Conservation (phyloP, 2,888 invertebrate genomes). For the Folsomia manolachei region DNA sequence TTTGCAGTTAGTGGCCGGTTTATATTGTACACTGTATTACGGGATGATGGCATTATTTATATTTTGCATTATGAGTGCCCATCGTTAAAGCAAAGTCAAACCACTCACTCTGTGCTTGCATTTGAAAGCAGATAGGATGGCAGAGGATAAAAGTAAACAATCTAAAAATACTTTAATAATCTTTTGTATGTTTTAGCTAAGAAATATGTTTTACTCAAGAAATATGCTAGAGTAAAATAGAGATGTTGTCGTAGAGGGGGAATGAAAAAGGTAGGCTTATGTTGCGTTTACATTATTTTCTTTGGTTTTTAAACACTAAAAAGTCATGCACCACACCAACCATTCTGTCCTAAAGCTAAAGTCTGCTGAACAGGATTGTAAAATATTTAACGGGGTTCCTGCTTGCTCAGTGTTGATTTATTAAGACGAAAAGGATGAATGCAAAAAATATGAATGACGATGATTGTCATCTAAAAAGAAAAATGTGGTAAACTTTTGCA, state of each 20-base stretch:
- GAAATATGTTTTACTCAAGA: conserved; percentile 4
- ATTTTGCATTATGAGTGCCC: not conserved
- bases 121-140: no score
- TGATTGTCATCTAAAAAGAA: conserved; percentile 27
- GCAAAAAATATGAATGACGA: conserved; percentile 34
- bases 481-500: conserved; percentile 21
- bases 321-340: no score
- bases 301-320: no score
- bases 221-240: not conserved
- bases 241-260: not conserved
- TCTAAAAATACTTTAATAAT: conserved; percentile 1
- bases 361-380: conserved; percentile 1
- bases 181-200: not conserved
- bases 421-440: conserved; percentile 1
- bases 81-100: not conserved
- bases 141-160: not conserved
- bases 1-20: no score
- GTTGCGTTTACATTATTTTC: conserved; percentile 1
- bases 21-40: no score
- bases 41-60: not conserved
- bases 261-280: not conserved
- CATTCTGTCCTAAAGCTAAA: no score
- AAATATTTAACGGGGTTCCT: not conserved
- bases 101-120: not conserved
- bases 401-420: conserved; percentile 1